phyloP scores from a whole-genome alignment of 2,797 vertebrate genomes.

The Melanotaenia pygmaea region DNA sequence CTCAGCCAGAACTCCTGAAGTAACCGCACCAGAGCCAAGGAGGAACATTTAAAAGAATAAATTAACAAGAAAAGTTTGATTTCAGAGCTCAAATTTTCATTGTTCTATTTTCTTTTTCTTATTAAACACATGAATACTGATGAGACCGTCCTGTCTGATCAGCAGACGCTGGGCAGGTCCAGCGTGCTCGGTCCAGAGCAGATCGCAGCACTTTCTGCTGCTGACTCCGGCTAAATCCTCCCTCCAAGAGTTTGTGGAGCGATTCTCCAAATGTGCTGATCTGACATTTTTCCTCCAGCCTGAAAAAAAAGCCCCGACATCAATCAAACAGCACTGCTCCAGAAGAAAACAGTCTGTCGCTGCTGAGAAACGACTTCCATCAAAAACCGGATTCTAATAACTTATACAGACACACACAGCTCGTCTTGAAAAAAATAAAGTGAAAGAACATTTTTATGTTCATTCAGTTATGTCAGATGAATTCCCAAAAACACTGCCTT shows the following conservation, averaged over 20 bases:
- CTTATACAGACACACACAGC: neutral
- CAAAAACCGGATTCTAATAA: neutral
- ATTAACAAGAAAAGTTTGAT: neutral
- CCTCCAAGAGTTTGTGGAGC: conserved; percentile 7
- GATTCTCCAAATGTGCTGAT: conserved; percentile 38
- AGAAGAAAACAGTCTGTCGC: conserved; percentile 1
- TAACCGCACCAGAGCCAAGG: neutral
- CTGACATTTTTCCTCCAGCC: conserved; percentile 19
- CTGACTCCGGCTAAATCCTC: conserved; percentile 35
- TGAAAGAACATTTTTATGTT: neutral
- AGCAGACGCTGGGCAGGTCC: conserved; percentile 6
- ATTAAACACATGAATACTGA: neutral
- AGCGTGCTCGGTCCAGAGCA: conserved; percentile 19
- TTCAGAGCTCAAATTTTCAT: neutral
- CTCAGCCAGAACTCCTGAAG: too few species aligned
- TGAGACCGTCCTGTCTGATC: neutral
- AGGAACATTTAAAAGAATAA: neutral
- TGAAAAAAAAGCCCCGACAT: neutral
- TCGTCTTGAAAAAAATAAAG: conserved; percentile 6
- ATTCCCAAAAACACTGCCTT: too few species aligned
- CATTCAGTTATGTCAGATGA: neutral
- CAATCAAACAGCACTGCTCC: neutral
- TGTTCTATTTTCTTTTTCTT: neutral
- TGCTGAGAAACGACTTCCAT: neutral
- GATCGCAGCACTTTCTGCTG: conserved; percentile 38